Conservation (phyloP, 2,797 vertebrate species). For the Chelidonichthys spinosus region DNA sequence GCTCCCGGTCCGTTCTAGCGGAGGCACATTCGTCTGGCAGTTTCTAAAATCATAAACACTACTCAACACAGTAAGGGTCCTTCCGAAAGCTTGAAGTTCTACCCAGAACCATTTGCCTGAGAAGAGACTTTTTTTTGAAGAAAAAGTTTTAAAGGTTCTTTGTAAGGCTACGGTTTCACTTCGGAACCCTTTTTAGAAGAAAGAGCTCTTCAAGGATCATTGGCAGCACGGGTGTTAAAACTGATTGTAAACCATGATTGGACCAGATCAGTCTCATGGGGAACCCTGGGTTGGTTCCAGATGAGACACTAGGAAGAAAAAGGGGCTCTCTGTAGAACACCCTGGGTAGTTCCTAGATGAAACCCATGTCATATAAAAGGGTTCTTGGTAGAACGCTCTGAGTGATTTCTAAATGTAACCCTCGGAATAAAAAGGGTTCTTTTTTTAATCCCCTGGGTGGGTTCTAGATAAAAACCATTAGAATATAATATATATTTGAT, state of each 20-base stretch:
- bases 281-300: background rate
- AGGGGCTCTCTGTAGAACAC: background rate
- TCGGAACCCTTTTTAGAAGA: background rate
- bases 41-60: conserved; percentile 27
- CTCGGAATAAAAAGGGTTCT: background rate
- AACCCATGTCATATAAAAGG: background rate
- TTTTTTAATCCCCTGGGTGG: background rate
- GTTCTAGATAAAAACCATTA: background rate
- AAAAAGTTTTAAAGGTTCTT: background rate
- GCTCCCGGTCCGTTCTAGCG: conserved; percentile 31
- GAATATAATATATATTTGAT: no score
- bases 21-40: conserved; percentile 45
- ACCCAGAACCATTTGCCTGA: background rate
- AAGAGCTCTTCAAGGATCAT: background rate
- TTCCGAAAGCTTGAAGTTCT: background rate
- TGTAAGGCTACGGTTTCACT: background rate
- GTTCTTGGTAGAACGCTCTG: background rate
- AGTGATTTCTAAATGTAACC: background rate
- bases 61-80: background rate
- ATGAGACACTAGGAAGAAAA: background rate
- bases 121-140: no score
- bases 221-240: background rate
- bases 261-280: background rate
- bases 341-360: background rate
- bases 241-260: background rate